Conservation (phyloP, 2,888 invertebrate species). For the Dryobotodes eremita region DNA sequence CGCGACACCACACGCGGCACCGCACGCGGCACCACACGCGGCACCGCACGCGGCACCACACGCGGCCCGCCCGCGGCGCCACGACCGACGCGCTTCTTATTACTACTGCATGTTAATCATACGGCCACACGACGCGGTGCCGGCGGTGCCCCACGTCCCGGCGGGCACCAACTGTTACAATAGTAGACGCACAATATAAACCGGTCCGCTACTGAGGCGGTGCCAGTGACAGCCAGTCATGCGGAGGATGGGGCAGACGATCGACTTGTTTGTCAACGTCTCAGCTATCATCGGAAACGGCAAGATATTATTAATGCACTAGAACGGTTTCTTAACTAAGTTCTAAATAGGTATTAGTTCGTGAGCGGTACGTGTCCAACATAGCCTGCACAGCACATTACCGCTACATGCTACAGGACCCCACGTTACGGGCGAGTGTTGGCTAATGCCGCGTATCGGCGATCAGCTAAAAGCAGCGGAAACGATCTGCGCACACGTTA, state of each 20-base stretch:
- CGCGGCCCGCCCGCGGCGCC: conserved; percentile 11
- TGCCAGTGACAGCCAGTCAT: conserved; percentile 30
- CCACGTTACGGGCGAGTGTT: conserved; percentile 2
- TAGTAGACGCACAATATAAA: background rate
- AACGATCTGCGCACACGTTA: conserved; percentile 35
- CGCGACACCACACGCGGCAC: too few relatives aligned
- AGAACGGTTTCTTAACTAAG: background rate
- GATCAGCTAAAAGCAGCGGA: conserved; percentile 48
- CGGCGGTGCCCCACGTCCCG: background rate
- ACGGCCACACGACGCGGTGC: background rate
- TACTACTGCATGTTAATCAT: background rate
- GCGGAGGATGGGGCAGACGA: conserved; percentile 5
- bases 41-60: too few relatives aligned
- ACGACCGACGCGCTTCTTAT: background rate
- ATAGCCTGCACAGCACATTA: conserved; percentile 13
- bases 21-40: too few relatives aligned
- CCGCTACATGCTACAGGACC: background rate
- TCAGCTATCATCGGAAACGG: background rate
- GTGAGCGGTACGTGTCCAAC: conserved; percentile 13
- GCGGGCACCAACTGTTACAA: background rate
- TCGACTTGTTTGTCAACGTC: background rate
- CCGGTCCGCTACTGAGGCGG: background rate
- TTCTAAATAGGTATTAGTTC: background rate
- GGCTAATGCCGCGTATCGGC: conserved; percentile 40
- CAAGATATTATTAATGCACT: background rate